These are phyloP conservation scores for Phrynocephalus versicolor DNA, from an alignment of 2,113 vertebrate species.

Conservation along the genomic window DNA sequence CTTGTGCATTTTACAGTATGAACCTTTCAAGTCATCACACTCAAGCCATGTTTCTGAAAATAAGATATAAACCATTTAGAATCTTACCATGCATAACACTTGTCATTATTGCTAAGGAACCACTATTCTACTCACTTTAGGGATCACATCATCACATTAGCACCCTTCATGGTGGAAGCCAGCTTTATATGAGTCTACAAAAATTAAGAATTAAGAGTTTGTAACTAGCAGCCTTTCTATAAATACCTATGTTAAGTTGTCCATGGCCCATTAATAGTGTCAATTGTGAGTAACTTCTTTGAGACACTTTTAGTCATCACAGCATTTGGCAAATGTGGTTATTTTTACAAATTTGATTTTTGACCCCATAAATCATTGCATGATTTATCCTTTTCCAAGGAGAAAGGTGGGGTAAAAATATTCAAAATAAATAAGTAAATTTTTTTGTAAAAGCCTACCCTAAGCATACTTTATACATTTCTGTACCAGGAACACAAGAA, in stretches of 20 bases:
- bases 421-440: no score
- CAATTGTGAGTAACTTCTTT: background rate
- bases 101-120: background rate
- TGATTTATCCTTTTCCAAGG: no score
- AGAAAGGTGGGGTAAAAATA: no score
- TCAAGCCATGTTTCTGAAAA: slow-evolving; percentile 88
- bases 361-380: background rate
- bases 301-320: background rate
- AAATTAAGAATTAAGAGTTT: background rate
- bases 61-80: slow-evolving; percentile 46
- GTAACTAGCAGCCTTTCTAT: background rate
- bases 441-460: background rate
- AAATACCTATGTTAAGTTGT: background rate
- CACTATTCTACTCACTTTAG: slow-evolving; percentile 22
- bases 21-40: slow-evolving; percentile 89
- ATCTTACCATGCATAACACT: background rate
- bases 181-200: background rate
- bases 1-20: slow-evolving; percentile 62
- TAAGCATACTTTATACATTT: background rate
- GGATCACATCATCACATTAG: slow-evolving; percentile 30
- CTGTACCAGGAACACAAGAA: background rate
- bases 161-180: background rate
- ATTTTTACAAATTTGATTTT: background rate
- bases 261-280: background rate
- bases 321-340: background rate